Evolutionary conservation across 2,888 invertebrate genomes (phyloP).

Genomic region (Rhyacophila evoluta): DNA sequence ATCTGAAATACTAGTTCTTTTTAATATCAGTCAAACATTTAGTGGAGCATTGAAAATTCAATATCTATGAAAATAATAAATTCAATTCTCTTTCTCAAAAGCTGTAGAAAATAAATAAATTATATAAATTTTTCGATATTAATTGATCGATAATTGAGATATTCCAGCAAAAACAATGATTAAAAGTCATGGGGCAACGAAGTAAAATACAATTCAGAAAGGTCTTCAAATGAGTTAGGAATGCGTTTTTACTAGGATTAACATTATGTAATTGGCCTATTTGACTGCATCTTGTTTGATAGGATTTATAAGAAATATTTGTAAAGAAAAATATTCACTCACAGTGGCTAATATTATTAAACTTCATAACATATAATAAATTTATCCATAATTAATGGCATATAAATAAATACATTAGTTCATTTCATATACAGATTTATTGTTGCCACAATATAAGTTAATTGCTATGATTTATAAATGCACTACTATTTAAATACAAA

Average conservation of each 20-base stretch:
- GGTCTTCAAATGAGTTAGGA: slow-evolving; percentile 11
- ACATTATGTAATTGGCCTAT: background rate
- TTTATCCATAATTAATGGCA: slow-evolving; percentile 25
- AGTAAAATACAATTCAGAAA: background rate
- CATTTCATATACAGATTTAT: background rate
- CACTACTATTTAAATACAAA: slow-evolving; percentile 1
- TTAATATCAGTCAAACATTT: no score
- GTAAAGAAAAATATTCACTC: slow-evolving; percentile 18
- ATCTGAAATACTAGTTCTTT: no score
- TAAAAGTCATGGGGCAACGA: background rate
- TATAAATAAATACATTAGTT: background rate
- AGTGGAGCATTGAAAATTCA: background rate
- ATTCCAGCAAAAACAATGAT: no score
- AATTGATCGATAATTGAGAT: no score
- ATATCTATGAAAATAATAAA: background rate
- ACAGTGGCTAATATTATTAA: slow-evolving; percentile 26
- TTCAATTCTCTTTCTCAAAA: no score
- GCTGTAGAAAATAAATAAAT: no score
- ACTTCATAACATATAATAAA: slow-evolving; percentile 9
- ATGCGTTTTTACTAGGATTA: slow-evolving; percentile 11
- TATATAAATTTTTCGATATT: no score
- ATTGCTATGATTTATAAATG: slow-evolving; percentile 26
- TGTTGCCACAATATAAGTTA: slow-evolving; percentile 8
- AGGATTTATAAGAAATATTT: background rate
- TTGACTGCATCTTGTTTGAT: slow-evolving; percentile 6